Conservation (phyloP, 2,113 vertebrate genomes). For the Polyodon spathula region DNA sequence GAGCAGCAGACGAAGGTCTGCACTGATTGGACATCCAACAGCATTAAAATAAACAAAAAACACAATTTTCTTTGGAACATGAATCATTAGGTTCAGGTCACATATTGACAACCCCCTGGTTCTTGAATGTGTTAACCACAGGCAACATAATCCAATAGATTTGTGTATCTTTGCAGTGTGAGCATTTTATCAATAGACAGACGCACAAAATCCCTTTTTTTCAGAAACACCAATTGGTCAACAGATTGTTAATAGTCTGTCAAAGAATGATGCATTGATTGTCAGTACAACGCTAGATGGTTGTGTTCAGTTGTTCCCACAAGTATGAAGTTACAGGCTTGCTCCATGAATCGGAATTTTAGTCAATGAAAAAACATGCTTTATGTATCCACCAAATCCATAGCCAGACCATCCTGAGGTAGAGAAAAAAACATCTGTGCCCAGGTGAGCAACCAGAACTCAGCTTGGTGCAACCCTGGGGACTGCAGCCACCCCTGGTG, state of each 20-base stretch:
- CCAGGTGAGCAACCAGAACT: too few species aligned
- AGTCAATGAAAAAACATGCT: too few species aligned
- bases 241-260: conserved; percentile 37
- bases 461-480: too few species aligned
- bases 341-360: conserved; percentile 21
- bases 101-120: conserved; percentile 37
- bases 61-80: conserved; percentile 42
- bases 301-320: conserved; percentile 35
- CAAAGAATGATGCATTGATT: conserved; percentile 37
- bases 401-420: too few species aligned
- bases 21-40: conserved; percentile 19
- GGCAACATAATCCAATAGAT: conserved; percentile 30
- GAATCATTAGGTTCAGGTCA: conserved; percentile 38
- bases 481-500: too few species aligned
- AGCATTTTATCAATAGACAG: conserved; percentile 36
- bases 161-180: conserved; percentile 27
- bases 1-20: conserved; percentile 36
- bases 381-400: too few species aligned
- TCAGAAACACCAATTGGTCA: conserved; percentile 36
- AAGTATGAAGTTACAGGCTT: conserved; percentile 25
- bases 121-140: conserved; percentile 30
- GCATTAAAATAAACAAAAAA: conserved; percentile 34
- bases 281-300: conserved; percentile 33
- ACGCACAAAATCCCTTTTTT: conserved; percentile 22
- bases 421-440: too few species aligned